phyloP scores from a whole-genome alignment of 2,888 invertebrate genomes.

The Caenorhabditis sp. region DNA sequence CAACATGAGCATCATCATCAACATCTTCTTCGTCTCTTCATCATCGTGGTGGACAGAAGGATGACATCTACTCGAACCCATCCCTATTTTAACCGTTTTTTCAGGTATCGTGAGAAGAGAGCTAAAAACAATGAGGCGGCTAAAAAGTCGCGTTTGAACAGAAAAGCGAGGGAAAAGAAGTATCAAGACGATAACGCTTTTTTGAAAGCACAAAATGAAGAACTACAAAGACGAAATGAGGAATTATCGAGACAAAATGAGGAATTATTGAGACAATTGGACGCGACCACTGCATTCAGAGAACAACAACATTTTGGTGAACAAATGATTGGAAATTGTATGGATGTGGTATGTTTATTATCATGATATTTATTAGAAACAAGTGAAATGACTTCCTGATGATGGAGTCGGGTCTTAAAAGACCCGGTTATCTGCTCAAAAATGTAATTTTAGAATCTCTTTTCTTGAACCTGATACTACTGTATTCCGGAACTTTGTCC shows the following conservation, averaged over 20 bases:
- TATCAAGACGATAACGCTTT: conserved; percentile 12
- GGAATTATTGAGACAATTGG: background rate
- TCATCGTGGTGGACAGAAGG: background rate
- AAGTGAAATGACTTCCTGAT: too few species aligned
- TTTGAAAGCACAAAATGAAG: background rate
- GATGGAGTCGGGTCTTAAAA: too few species aligned
- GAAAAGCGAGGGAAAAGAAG: conserved; percentile 44
- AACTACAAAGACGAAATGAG: background rate
- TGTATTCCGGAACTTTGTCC: too few species aligned
- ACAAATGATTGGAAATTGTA: too few species aligned
- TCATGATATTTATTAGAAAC: too few species aligned
- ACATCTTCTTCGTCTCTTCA: background rate
- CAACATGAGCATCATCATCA: too few species aligned
- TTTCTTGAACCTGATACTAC: too few species aligned
- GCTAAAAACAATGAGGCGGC: conserved; percentile 60
- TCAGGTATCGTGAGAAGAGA: conserved; percentile 50
- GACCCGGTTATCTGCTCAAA: too few species aligned
- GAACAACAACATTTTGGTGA: too few species aligned
- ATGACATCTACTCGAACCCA: background rate
- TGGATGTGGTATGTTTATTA: too few species aligned
- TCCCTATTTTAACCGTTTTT: conserved; percentile 3
- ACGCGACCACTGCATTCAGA: background rate
- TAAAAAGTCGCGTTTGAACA: conserved; percentile 49
- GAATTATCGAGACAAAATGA: background rate
- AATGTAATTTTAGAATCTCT: too few species aligned